Evolutionary conservation across 2,113 vertebrate species (phyloP), one percentile per base, ranked within the genome.

Genomic region (Ammospiza caudacuta): DNA sequence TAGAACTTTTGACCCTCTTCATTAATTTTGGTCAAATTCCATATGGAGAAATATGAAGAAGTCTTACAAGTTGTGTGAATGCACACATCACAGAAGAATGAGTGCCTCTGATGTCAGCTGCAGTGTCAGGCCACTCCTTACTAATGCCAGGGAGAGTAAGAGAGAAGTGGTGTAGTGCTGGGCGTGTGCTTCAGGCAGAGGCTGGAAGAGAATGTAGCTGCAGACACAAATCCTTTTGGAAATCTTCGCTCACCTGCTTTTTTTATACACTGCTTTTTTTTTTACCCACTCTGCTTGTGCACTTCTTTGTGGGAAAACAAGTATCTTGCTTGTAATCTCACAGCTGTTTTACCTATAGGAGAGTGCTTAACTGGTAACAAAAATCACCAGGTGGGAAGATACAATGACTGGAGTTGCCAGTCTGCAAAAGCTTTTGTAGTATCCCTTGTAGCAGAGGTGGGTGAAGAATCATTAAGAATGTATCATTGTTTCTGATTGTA

Each of bases 261-360:
- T 69, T 59, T 41, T 33, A 27, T 57, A 33, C 12, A 13, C 31
- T 55, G 29, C 7, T 29, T 17, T 18, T 52, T 39, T 52, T 52
- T 52, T 52, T 20, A 12, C 29, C 29, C 52, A n/a, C 31, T 64
- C 3, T 91, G 25, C 62, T 39, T 63, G n/a, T 54, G 23, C 49
- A 5, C 13, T 46, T 15, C 51, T 83, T 62, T 66, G 29, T 35
- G 19, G 43, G 47, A 83, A 41, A 52, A 49, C 16, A 66, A 20
- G 3, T 9, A 1, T 51, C 47, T 74, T 35, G 8, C 41, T 73
- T 89, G 39, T 78, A 39, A 44, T 72, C 27, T 55, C 33, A 59
- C 6, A 47, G 31, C 21, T 66, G 21, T 29, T 12, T 55, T 29
- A 13, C 0, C 0, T 77, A 21, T 20, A 20, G 7, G 20, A 35